Evolutionary conservation across 2,113 vertebrate species (phyloP).

Genomic region (Delphinapterus leucas): DNA sequence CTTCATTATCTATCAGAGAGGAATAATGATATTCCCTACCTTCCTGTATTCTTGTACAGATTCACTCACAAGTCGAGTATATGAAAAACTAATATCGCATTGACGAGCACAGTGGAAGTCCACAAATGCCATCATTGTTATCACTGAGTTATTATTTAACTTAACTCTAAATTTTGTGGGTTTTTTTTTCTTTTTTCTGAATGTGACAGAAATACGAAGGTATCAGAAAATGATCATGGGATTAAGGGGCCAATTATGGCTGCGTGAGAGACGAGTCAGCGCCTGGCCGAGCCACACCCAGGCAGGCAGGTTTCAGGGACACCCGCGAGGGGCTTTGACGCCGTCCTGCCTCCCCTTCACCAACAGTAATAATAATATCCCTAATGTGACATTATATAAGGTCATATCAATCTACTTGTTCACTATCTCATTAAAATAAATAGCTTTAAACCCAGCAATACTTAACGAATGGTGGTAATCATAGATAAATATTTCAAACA

Average conservation of each 20-base stretch:
- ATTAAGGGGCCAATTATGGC: conserved; percentile 55
- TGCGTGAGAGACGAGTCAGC: no score
- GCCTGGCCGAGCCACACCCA: neutral
- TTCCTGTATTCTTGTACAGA: neutral
- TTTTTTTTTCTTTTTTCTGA: neutral
- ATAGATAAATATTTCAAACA: neutral
- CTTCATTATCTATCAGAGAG: neutral
- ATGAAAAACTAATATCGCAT: neutral
- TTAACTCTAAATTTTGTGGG: neutral
- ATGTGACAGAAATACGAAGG: conserved; percentile 55
- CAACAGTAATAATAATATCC: no score
- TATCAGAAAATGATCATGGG: conserved; percentile 70
- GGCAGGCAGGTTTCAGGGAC: neutral
- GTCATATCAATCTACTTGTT: neutral
- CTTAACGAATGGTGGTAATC: neutral
- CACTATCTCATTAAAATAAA: neutral
- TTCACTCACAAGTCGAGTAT: neutral
- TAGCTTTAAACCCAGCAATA: neutral
- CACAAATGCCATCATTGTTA: neutral
- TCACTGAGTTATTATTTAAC: neutral
- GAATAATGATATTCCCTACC: neutral
- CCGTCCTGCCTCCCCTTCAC: neutral
- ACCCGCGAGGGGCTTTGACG: neutral
- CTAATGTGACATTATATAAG: neutral
- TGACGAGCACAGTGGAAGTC: neutral